phyloP scores from a whole-genome alignment of 2,797 vertebrate genomes.

The Anguilla megastoma region DNA sequence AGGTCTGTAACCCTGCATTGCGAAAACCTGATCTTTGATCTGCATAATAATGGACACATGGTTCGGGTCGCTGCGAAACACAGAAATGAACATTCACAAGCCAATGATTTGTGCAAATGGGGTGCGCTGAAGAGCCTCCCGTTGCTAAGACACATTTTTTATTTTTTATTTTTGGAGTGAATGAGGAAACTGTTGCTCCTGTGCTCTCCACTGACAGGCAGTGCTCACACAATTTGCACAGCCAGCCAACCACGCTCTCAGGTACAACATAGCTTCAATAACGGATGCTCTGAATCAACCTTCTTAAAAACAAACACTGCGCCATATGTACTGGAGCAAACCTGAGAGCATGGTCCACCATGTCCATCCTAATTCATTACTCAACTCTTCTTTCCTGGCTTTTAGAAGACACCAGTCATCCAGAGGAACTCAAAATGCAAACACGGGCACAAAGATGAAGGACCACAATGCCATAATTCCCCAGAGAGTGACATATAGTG shows the following conservation, averaged over 20 bases:
- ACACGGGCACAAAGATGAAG: not conserved
- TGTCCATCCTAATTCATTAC: not conserved
- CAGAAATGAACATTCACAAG: not conserved
- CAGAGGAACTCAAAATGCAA: not conserved
- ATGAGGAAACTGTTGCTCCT: too few species aligned
- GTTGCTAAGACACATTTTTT: conserved; percentile 16
- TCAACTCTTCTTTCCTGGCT: not conserved
- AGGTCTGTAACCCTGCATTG: conserved; percentile 61
- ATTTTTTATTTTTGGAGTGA: not conserved
- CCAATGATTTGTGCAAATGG: not conserved
- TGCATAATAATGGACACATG: conserved; percentile 38
- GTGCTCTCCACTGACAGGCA: not conserved
- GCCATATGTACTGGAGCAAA: not conserved
- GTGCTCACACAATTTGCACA: not conserved
- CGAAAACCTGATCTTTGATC: conserved; percentile 56
- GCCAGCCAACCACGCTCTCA: not conserved
- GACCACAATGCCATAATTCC: not conserved
- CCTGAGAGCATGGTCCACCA: not conserved
- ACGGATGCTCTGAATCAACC: not conserved
- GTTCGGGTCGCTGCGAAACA: conserved; percentile 34
- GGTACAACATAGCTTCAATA: not conserved
- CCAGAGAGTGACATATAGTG: not conserved
- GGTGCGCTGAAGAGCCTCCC: conserved; percentile 2
- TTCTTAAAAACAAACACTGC: not conserved
- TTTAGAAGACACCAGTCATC: not conserved